Percentiles rank a stretch among this genome's conserved stretches.
Conservation (phyloP, 2,888 invertebrate genomes). For the Entomobrya multifasciata region DNA sequence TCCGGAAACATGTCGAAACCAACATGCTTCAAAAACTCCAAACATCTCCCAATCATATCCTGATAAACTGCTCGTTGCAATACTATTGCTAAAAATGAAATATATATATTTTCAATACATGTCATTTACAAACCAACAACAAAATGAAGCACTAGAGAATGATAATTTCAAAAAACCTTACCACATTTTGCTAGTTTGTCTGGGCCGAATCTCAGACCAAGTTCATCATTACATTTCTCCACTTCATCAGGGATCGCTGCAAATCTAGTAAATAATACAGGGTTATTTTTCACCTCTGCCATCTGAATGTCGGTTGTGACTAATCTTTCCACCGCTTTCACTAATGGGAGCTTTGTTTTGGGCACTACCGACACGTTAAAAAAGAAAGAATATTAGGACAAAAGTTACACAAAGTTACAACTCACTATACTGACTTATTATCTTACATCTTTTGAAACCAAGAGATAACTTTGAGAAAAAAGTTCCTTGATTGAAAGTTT, state of each 20-base stretch:
- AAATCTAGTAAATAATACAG: conserved; percentile 22
- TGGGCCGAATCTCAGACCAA: not conserved
- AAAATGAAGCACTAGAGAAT: not conserved
- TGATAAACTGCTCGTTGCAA: conserved; percentile 43
- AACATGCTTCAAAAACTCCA: conserved; percentile 27
- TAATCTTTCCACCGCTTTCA: conserved; percentile 1
- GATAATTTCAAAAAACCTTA: conserved; percentile 5
- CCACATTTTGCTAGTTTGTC: conserved; percentile 36
- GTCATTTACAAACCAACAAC: not conserved
- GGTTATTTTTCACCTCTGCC: not conserved
- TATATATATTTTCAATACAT: not conserved
- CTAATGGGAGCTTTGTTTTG: not conserved
- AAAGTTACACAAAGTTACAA: too few species aligned
- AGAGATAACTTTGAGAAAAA: not conserved
- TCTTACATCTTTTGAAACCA: conserved; percentile 2
- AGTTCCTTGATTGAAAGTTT: not conserved
- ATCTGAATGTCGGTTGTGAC: not conserved
- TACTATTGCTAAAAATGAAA: not conserved
- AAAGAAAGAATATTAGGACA: not conserved
- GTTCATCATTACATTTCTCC: not conserved
- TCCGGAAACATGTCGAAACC: not conserved
- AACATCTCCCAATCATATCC: conserved; percentile 13
- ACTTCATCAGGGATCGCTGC: not conserved
- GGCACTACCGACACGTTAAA: not conserved
- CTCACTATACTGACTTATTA: not conserved